Evolutionary conservation across 1,140 invertebrate genomes (phyloP).

Genomic region (Nomia melanderi): DNA sequence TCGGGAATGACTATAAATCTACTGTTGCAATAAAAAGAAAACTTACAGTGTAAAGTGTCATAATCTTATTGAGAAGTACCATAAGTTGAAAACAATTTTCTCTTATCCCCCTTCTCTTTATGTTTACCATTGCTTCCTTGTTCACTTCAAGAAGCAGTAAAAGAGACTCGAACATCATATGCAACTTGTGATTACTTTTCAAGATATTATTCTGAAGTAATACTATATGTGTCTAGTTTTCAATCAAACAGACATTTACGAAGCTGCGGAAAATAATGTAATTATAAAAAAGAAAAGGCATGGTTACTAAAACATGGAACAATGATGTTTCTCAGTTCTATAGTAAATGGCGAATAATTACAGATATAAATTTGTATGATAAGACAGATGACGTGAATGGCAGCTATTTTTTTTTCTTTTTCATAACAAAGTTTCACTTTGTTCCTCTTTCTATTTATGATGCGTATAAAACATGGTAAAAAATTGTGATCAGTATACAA

Average conservation of each 20-base stretch:
- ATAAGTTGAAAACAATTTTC: conserved; percentile 5
- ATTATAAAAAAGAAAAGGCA: not conserved
- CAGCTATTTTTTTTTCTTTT: conserved; percentile 25
- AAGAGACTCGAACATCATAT: not conserved
- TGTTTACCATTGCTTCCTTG: not conserved
- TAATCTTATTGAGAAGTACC: not conserved
- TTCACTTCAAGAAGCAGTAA: not conserved
- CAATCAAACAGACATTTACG: conserved; percentile 20
- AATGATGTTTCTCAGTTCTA: conserved; percentile 29
- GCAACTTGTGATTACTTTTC: not conserved
- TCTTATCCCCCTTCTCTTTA: not conserved
- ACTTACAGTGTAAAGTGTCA: not conserved
- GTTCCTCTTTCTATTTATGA: conserved; percentile 36
- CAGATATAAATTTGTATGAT: conserved; percentile 46
- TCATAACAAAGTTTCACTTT: conserved; percentile 40
- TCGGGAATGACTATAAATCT: conserved; percentile 3
- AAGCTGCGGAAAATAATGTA: not conserved
- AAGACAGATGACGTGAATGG: conserved; percentile 42
- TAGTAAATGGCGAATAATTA: conserved; percentile 31
- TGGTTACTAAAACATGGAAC: conserved; percentile 39
- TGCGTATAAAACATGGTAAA: conserved; percentile 49
- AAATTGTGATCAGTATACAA: conserved; percentile 15
- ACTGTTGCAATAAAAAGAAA: conserved; percentile 4
- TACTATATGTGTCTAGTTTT: conserved; percentile 8
- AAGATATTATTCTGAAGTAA: conserved; percentile 1